phyloP scores from a whole-genome alignment of 2,113 vertebrate species.

The Phalacrocorax brasilianus region DNA sequence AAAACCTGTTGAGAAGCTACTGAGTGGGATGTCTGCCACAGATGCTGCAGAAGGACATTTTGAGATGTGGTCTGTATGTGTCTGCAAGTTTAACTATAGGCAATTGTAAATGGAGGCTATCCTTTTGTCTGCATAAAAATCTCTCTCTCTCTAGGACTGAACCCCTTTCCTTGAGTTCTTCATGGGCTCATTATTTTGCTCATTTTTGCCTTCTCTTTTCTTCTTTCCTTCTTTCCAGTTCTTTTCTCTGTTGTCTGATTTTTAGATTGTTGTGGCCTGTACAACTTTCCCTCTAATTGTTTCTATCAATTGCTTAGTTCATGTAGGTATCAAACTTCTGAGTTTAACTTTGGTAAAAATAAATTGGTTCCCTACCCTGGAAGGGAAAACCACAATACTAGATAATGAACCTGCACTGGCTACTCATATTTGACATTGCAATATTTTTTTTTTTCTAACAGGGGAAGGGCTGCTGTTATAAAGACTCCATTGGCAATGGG shows the following conservation, averaged over 20 bases:
- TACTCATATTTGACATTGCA: not conserved
- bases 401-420: not conserved
- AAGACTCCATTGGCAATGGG: not conserved
- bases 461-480: not conserved
- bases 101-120: not conserved
- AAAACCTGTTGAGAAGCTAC: not conserved
- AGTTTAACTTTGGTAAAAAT: conserved; percentile 13
- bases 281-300: conserved; percentile 4
- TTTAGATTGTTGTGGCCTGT: not conserved
- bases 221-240: not conserved
- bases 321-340: not conserved
- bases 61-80: not conserved
- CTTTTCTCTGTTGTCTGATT: not conserved
- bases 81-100: not conserved
- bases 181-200: not conserved
- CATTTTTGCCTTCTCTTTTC: not conserved
- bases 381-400: not conserved
- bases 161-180: not conserved
- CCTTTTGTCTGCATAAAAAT: not conserved
- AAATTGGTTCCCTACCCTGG: not conserved
- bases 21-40: conserved; percentile 9
- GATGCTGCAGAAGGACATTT: not conserved
- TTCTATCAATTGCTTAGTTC: not conserved
- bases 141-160: not conserved
- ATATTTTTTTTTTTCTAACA: not conserved